Conservation (phyloP, 2,888 invertebrate species). For the Allacma fusca region DNA sequence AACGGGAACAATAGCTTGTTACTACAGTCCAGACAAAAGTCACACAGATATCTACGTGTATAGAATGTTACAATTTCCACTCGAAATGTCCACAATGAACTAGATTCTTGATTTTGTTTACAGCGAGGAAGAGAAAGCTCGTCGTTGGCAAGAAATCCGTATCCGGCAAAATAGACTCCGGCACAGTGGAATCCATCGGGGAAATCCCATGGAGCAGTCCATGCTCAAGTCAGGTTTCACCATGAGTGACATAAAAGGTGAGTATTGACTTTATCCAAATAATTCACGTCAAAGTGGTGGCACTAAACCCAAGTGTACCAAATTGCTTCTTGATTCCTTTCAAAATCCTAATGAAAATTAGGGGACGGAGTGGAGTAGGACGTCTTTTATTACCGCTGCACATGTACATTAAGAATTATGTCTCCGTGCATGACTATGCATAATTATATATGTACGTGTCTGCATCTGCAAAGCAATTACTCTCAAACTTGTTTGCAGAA, state of each 20-base stretch:
- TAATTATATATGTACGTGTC: too few relatives aligned
- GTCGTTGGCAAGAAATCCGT: constrained; percentile 90
- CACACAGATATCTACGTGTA: too few relatives aligned
- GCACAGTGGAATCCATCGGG: constrained; percentile 70
- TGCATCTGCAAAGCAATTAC: background rate
- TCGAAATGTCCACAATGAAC: background rate
- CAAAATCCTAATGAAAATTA: too few relatives aligned
- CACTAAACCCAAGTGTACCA: too few relatives aligned
- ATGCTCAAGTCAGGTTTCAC: constrained; percentile 88
- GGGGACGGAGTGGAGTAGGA: too few relatives aligned
- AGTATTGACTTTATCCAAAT: constrained; percentile 1
- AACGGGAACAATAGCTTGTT: too few relatives aligned
- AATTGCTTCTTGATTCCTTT: too few relatives aligned
- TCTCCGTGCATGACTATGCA: too few relatives aligned
- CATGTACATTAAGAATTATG: too few relatives aligned
- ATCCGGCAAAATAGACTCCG: constrained; percentile 81
- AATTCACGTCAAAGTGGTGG: too few relatives aligned
- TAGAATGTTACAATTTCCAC: background rate
- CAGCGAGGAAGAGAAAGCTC: constrained; percentile 82
- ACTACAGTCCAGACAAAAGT: too few relatives aligned
- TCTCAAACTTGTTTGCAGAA: constrained; percentile 67
- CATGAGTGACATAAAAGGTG: constrained; percentile 91
- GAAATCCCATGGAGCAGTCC: constrained; percentile 82
- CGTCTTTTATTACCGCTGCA: too few relatives aligned
- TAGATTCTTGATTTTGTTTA: constrained; percentile 48